Percentiles rank a stretch among this genome's conserved stretches.
These are phyloP conservation scores for Herminia tarsipennalis DNA, from an alignment of 2,888 invertebrate genomes.

Conservation along the genomic window DNA sequence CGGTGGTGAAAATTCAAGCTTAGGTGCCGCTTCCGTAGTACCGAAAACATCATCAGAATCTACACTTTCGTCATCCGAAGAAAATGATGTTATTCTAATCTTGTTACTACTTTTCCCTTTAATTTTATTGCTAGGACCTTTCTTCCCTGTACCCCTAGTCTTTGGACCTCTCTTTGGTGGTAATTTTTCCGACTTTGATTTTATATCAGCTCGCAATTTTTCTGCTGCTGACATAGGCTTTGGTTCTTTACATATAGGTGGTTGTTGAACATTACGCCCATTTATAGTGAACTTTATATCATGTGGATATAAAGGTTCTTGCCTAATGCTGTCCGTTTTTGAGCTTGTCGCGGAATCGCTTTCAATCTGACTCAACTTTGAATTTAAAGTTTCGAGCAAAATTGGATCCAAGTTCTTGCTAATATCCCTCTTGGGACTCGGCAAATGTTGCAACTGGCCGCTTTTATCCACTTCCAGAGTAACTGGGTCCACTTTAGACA, in stretches of 20 bases:
- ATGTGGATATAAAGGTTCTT: constrained; percentile 83
- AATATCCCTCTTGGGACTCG: constrained; percentile 90
- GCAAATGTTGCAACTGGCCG: constrained; percentile 86
- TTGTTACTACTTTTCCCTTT: constrained; percentile 88
- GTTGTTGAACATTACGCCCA: constrained; percentile 74
- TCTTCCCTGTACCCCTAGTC: constrained; percentile 86
- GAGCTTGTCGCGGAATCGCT: constrained; percentile 91
- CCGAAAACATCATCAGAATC: constrained; percentile 92
- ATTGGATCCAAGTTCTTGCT: constrained; percentile 89
- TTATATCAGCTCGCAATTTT: constrained; percentile 82
- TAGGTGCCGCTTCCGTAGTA: constrained; percentile 90
- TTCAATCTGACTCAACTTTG: constrained; percentile 91
- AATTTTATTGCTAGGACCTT: constrained; percentile 84
- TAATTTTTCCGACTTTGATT: constrained; percentile 86
- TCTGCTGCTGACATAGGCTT: constrained; percentile 78
- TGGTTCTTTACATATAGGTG: constrained; percentile 74
- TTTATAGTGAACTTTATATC: constrained; percentile 83
- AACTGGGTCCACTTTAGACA: constrained; percentile 90
- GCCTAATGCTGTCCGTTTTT: constrained; percentile 88
- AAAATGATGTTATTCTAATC: constrained; percentile 91
- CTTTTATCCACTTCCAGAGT: constrained; percentile 90
- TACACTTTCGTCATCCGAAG: constrained; percentile 91
- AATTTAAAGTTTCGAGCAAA: constrained; percentile 88
- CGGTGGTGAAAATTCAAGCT: constrained; percentile 90
- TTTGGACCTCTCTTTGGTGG: constrained; percentile 88